phyloP scores from a whole-genome alignment of 2,113 vertebrate species.

The Podilymbus podiceps region DNA sequence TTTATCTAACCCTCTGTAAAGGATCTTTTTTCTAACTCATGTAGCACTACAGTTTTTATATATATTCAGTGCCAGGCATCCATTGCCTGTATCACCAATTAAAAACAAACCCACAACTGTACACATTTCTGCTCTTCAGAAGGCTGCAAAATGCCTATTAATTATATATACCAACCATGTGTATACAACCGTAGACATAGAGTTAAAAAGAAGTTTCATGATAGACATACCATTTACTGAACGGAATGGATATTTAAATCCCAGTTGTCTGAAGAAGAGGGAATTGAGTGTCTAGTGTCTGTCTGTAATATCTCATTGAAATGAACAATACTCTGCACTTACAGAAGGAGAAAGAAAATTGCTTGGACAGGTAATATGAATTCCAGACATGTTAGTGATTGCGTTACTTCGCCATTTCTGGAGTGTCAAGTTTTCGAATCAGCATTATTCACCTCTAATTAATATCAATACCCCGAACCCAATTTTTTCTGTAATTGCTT shows the following conservation, averaged over 20 bases:
- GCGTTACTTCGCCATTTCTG: constrained; percentile 27
- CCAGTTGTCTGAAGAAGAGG: neutral
- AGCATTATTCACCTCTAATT: constrained; percentile 51
- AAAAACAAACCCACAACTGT: neutral
- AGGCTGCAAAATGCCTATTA: neutral
- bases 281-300: constrained; percentile 29
- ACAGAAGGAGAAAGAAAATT: constrained; percentile 23
- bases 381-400: constrained; percentile 5
- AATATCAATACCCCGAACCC: constrained; percentile 10
- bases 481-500: constrained; percentile 39
- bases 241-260: constrained; percentile 51
- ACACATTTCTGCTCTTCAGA: neutral
- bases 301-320: constrained; percentile 15
- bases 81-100: neutral
- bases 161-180: neutral
- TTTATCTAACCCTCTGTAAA: neutral
- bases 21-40: neutral
- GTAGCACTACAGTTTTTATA: neutral
- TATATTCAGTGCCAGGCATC: neutral
- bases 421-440: constrained; percentile 28
- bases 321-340: constrained; percentile 36
- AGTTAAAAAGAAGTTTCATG: constrained; percentile 25
- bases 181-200: neutral
- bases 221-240: constrained; percentile 1
- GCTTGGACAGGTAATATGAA: constrained; percentile 36